These are phyloP conservation scores for Scaptomyza flava DNA, from an alignment of 2,888 invertebrate species.

Conservation along the genomic window DNA sequence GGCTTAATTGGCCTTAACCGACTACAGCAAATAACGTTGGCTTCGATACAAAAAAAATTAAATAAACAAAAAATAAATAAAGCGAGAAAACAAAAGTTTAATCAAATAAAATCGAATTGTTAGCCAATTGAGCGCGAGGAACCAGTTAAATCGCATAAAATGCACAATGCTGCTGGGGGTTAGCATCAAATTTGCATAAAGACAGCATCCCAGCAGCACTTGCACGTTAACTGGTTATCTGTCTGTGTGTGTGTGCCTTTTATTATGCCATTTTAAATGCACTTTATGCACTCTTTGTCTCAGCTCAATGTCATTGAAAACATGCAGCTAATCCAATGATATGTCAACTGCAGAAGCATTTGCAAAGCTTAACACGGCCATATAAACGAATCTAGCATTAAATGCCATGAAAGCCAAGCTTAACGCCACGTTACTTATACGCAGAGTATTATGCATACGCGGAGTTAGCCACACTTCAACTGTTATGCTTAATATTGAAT, in stretches of 20 bases:
- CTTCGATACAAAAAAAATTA: background rate
- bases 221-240: conserved; percentile 5
- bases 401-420: conserved; percentile 13
- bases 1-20: conserved; percentile 54
- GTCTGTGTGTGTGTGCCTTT: conserved; percentile 26
- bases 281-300: conserved; percentile 68
- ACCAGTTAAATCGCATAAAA: conserved; percentile 55
- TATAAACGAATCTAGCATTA: conserved; percentile 14
- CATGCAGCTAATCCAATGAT: conserved; percentile 66
- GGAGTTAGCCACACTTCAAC: background rate
- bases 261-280: conserved; percentile 72
- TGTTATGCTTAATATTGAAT: background rate
- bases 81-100: conserved; percentile 36
- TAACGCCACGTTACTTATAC: conserved; percentile 14
- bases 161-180: conserved; percentile 44
- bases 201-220: conserved; percentile 21
- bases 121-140: conserved; percentile 59
- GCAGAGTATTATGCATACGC: conserved; percentile 8
- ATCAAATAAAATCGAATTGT: conserved; percentile 75
- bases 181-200: conserved; percentile 66
- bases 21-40: conserved; percentile 28
- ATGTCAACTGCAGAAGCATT: conserved; percentile 54
- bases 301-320: conserved; percentile 64
- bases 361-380: conserved; percentile 35
- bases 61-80: background rate